A percentile compares a stretch with the other conserved stretches of the same genome.
These are phyloP conservation scores for Balearica regulorum DNA, from an alignment of 2,797 vertebrate genomes.

Conservation along the genomic window DNA sequence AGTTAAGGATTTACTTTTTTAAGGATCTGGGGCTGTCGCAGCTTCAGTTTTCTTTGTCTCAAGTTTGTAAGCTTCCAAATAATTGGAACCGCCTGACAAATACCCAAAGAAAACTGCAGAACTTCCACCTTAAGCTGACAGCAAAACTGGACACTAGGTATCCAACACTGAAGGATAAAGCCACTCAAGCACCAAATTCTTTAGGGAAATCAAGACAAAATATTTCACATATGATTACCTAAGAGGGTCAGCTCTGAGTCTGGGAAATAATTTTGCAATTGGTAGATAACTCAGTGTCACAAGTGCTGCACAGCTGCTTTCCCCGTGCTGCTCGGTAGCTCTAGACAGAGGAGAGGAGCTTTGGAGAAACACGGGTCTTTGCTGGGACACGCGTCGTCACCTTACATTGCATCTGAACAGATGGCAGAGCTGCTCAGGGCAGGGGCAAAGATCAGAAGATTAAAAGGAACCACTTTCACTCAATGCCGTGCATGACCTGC, in stretches of 20 bases:
- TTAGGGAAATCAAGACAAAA: neutral
- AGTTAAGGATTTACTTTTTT: neutral
- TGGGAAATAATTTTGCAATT: neutral
- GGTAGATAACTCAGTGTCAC: neutral
- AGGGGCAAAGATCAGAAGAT: neutral
- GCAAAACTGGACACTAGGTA: neutral
- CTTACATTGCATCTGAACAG: neutral
- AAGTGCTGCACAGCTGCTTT: neutral
- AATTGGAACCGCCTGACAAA: neutral
- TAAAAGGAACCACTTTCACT: neutral
- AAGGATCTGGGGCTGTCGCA: neutral
- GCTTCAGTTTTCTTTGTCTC: neutral
- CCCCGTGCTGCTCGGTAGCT: neutral
- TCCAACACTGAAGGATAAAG: neutral
- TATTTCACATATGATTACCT: neutral
- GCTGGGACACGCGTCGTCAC: rapidly evolving
- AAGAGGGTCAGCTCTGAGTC: neutral
- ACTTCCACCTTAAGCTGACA: neutral
- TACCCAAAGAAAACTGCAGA: neutral
- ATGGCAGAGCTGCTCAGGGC: neutral
- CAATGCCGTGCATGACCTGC: neutral
- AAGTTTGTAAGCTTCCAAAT: neutral
- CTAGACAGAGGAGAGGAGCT: neutral
- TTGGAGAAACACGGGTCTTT: neutral
- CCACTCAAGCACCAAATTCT: neutral